Conservation (phyloP, 2,113 vertebrate genomes). For the Limanda limanda region DNA sequence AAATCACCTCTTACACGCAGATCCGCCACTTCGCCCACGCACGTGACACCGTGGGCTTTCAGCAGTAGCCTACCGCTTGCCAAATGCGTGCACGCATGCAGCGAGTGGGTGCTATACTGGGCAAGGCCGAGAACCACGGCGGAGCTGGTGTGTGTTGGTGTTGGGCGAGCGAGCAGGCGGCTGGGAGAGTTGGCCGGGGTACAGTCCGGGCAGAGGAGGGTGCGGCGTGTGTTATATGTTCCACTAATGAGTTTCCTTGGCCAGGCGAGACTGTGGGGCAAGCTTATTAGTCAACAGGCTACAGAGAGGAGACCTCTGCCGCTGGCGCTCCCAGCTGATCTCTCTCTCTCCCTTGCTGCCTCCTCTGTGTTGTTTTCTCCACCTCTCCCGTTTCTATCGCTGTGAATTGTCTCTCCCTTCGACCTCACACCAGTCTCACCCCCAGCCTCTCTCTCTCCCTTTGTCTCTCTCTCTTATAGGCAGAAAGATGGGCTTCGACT, state of each 20-base stretch:
- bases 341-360: slow-evolving; percentile 10
- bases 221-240: slow-evolving; percentile 68
- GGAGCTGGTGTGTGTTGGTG: slow-evolving; percentile 57
- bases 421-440: slow-evolving; percentile 1
- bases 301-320: slow-evolving; percentile 52
- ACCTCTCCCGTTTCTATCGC: not conserved
- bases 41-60: slow-evolving; percentile 59
- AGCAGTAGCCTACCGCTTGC: slow-evolving; percentile 18
- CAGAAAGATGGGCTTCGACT: slow-evolving; percentile 17
- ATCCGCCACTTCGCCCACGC: slow-evolving; percentile 67
- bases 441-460: slow-evolving; percentile 14
- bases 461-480: slow-evolving; percentile 26
- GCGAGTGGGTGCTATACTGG: slow-evolving; percentile 65
- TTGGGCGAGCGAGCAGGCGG: slow-evolving; percentile 63
- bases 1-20: slow-evolving; percentile 29
- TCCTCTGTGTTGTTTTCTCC: slow-evolving; percentile 21
- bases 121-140: slow-evolving; percentile 57
- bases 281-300: slow-evolving; percentile 73
- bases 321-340: slow-evolving; percentile 37
- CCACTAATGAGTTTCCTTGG: slow-evolving; percentile 72
- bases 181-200: slow-evolving; percentile 56
- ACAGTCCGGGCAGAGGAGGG: slow-evolving; percentile 58
- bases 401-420: slow-evolving; percentile 10
- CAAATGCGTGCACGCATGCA: slow-evolving; percentile 55
- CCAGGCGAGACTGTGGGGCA: slow-evolving; percentile 59